A percentile compares a stretch with the other conserved stretches of the same genome.
These are phyloP conservation scores for Drosophila seclusa DNA, from an alignment of 2,888 invertebrate species.

Conservation along the genomic window DNA sequence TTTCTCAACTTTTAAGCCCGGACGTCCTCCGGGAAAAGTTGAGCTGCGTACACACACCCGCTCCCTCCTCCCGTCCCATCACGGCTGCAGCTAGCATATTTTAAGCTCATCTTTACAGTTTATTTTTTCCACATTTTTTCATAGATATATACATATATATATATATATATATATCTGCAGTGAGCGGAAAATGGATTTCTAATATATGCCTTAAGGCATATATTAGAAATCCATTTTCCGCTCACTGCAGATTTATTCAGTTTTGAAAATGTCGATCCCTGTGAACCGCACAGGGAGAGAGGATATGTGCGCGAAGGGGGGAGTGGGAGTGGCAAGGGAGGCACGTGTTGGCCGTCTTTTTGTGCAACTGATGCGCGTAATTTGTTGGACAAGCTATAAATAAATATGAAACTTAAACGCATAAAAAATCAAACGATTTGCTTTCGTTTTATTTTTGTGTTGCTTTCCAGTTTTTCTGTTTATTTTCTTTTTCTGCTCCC, in stretches of 20 bases:
- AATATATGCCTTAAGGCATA: too few relatives aligned
- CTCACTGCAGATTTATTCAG: slow-evolving; percentile 84
- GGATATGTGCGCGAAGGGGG: neutral
- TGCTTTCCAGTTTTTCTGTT: slow-evolving; percentile 4
- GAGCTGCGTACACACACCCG: slow-evolving; percentile 2
- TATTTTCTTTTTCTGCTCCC: slow-evolving; percentile 1
- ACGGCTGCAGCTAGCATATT: slow-evolving; percentile 57
- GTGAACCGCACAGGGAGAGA: slow-evolving; percentile 1
- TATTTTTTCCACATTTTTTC: slow-evolving; percentile 21
- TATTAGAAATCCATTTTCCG: slow-evolving; percentile 85
- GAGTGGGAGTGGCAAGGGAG: slow-evolving; percentile 9
- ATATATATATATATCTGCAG: slow-evolving; percentile 3
- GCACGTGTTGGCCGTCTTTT: slow-evolving; percentile 72
- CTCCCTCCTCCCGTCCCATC: neutral
- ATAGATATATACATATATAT: slow-evolving; percentile 3
- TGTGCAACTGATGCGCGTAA: slow-evolving; percentile 76
- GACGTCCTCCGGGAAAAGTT: slow-evolving; percentile 83
- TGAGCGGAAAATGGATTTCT: too few relatives aligned
- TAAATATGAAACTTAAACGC: slow-evolving; percentile 72
- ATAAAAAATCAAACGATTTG: slow-evolving; percentile 67
- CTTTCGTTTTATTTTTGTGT: slow-evolving; percentile 49
- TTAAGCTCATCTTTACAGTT: slow-evolving; percentile 53
- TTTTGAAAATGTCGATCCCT: slow-evolving; percentile 78
- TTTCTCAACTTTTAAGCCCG: slow-evolving; percentile 83
- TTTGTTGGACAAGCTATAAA: slow-evolving; percentile 79